Conservation (phyloP, 2,113 vertebrate species). For the Antigone vipio region DNA sequence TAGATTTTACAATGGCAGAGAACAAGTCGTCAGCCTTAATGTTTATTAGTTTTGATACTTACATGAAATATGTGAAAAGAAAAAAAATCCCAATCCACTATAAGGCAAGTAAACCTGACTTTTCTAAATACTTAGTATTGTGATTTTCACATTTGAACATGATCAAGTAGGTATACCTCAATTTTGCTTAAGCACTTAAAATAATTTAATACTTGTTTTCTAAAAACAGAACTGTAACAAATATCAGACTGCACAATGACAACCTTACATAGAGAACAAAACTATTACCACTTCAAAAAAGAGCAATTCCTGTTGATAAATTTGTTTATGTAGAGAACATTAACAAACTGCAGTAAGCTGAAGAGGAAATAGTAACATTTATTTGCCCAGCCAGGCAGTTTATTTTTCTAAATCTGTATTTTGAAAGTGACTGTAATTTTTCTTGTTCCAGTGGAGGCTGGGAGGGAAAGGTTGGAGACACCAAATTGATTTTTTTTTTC, state of each 20-base stretch:
- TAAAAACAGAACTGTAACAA: neutral
- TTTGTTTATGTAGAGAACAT: neutral
- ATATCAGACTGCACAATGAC: neutral
- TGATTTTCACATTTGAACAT: neutral
- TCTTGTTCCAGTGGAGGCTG: neutral
- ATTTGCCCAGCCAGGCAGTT: neutral
- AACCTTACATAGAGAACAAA: neutral
- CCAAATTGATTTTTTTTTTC: neutral
- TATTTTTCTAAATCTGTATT: neutral
- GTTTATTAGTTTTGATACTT: conserved; percentile 12
- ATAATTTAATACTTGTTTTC: neutral
- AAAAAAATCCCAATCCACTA: neutral
- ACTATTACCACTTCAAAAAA: neutral
- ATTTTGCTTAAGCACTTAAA: neutral
- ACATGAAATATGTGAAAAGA: conserved; percentile 8
- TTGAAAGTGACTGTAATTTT: neutral
- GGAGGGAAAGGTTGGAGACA: neutral
- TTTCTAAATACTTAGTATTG: neutral
- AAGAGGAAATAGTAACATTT: neutral
- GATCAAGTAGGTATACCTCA: neutral
- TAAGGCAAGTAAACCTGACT: neutral
- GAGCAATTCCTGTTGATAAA: neutral
- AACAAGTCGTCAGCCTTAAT: neutral
- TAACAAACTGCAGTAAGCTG: neutral
- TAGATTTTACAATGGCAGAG: conserved; percentile 24